Conservation (phyloP, 2,888 invertebrate genomes). For the Drosophila affinis region DNA sequence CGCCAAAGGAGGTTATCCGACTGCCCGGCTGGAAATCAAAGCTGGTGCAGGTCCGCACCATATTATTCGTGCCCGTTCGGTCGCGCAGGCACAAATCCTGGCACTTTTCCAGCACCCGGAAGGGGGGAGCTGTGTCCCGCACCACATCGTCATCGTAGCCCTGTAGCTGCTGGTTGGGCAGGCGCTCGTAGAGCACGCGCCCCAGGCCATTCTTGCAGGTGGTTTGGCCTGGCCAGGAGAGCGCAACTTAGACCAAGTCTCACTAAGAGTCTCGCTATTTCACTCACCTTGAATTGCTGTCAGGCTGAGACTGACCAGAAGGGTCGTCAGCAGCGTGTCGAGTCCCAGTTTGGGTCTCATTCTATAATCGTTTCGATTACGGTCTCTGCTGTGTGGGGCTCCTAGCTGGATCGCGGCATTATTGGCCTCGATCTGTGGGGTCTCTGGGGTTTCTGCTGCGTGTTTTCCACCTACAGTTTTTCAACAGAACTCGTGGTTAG, state of each 20-base stretch:
- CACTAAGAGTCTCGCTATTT: neutral
- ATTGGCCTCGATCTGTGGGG: slow-evolving; percentile 41
- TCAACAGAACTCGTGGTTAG: slow-evolving; percentile 31
- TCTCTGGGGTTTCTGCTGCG: slow-evolving; percentile 13
- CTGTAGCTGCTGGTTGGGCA: slow-evolving; percentile 94
- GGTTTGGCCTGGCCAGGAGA: slow-evolving; percentile 87
- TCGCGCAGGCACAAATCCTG: slow-evolving; percentile 93
- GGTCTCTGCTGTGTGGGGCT: slow-evolving; percentile 17
- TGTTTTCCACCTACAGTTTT: neutral
- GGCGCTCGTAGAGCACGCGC: slow-evolving; percentile 93
- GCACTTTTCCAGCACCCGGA: slow-evolving; percentile 94
- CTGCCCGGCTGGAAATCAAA: slow-evolving; percentile 96
- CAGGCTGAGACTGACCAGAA: slow-evolving; percentile 61
- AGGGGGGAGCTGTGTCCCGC: slow-evolving; percentile 92
- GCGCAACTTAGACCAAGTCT: neutral
- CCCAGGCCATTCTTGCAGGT: slow-evolving; percentile 96
- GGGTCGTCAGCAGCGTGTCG: slow-evolving; percentile 55
- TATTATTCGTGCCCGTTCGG: slow-evolving; percentile 89
- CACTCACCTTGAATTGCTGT: slow-evolving; percentile 71
- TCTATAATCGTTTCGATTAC: slow-evolving; percentile 12
- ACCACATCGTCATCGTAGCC: slow-evolving; percentile 95
- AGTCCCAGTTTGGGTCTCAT: slow-evolving; percentile 53
- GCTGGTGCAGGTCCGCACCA: slow-evolving; percentile 93
- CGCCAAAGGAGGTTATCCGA: slow-evolving; percentile 91
- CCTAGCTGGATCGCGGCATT: slow-evolving; percentile 50